Evolutionary conservation across 1,140 invertebrate species (phyloP).

Genomic region (Trichogramma pretiosum): DNA sequence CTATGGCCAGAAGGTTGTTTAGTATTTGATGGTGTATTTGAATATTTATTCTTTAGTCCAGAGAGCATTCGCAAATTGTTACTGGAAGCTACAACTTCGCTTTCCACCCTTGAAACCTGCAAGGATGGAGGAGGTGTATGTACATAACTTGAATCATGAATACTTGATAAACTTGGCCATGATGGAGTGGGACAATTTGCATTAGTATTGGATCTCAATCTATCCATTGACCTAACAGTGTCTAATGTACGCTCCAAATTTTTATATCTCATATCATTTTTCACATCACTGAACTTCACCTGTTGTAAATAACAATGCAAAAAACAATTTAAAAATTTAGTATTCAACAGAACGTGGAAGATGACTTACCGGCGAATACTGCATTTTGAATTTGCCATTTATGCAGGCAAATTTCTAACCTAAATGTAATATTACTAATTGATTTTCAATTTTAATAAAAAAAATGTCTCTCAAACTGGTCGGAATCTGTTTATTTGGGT

Average conservation of each 20-base stretch:
- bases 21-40: constrained; percentile 27
- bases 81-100: constrained; percentile 29
- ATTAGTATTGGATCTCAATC: background rate
- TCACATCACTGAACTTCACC: constrained; percentile 22
- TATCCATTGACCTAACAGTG: constrained; percentile 10
- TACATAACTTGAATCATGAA: constrained; percentile 19
- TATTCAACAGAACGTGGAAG: too few species aligned
- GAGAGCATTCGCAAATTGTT: constrained; percentile 25
- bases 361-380: too few species aligned
- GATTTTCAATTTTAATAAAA: too few species aligned
- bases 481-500: too few species aligned
- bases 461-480: too few species aligned
- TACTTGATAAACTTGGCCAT: constrained; percentile 25
- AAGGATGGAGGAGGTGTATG: background rate
- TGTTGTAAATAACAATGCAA: constrained; percentile 8
- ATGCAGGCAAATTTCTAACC: too few species aligned
- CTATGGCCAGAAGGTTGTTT: constrained; percentile 14
- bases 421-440: too few species aligned
- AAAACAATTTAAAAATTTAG: background rate
- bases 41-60: too few species aligned
- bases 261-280: constrained; percentile 25
- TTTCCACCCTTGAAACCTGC: constrained; percentile 17
- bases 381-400: too few species aligned
- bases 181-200: background rate
- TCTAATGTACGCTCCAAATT: constrained; percentile 23